Base-by-base conservation (phyloP, 2,797 vertebrate genomes). In the Cottoperca gobio region DNA sequence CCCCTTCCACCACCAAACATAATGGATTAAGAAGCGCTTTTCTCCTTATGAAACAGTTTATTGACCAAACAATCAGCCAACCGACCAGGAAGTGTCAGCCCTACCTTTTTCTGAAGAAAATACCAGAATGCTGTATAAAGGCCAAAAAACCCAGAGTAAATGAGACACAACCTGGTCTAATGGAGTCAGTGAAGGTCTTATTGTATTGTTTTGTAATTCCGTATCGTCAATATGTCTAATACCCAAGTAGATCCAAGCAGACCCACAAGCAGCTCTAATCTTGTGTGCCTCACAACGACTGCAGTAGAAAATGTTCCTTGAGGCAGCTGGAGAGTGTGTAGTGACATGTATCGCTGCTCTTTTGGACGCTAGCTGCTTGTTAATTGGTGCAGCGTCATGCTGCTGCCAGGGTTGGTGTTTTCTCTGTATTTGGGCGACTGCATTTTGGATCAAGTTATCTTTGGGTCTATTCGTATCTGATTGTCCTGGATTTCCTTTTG, bases 311-410 rank as follows among this genome's bases (percentile, higher is more conserved):
- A 35, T 45, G 4, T 66, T 57, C 66, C 53, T 50, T 16, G 39
- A 61, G 63, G 50, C 53, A 68, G 63, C 62, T 62, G 49, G 72
- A 72, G 68, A 45, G 31, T 52, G 26, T 60, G 68, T 55, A 69
- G 48, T 60, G 54, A 60, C 52, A 69, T 79, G 50, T 66, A 23
- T 72, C 11, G 7, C 65, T 82, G 45, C 58, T 74, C 35, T 76
- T 81, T 79, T 75, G 23, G 54, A 74, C 16, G 4, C 14, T 55
- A 80, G 79, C 74, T 79, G 62, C 46, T 65, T 35, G 39, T 70
- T 76, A 76, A 76, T 65, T 65, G 43, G 50, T 64, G n/a, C 7
- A 61, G 43, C 73, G 48, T 72, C 14, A 8, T 26, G 39, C 42
- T 45, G 31, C 61, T 73, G 54, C 64, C 53, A 70, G 21, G 43